phyloP scores from a whole-genome alignment of 2,888 invertebrate genomes.

The Tanytarsus gracilentus region DNA sequence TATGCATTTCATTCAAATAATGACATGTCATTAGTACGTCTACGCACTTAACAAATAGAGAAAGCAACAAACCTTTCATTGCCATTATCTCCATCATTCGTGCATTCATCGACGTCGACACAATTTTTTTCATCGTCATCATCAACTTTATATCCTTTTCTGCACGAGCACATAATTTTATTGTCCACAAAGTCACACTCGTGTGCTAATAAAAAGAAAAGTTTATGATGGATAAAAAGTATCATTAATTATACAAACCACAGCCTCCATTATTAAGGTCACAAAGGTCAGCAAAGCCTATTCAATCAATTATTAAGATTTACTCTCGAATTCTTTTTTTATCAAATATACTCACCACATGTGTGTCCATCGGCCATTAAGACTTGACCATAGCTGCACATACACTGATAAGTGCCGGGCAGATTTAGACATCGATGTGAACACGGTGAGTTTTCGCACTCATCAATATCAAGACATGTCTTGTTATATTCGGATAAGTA shows the following conservation, averaged over 20 bases:
- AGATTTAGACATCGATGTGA: constrained; percentile 45
- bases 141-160: constrained; percentile 46
- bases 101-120: constrained; percentile 47
- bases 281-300: constrained; percentile 48
- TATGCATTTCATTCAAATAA: no score
- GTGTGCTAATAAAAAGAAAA: constrained; percentile 36
- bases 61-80: constrained; percentile 37
- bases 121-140: constrained; percentile 43
- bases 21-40: constrained; percentile 4
- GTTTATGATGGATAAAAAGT: constrained; percentile 18
- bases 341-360: no score
- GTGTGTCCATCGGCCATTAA: constrained; percentile 35
- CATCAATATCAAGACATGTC: constrained; percentile 44
- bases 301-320: no score
- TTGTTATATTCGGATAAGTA: constrained; percentile 35
- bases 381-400: constrained; percentile 36
- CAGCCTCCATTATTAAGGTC: constrained; percentile 41
- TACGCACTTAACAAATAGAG: background rate
- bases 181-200: constrained; percentile 44
- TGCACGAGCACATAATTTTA: constrained; percentile 49
- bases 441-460: constrained; percentile 45
- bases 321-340: no score
- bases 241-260: constrained; percentile 28
- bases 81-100: constrained; percentile 42
- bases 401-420: constrained; percentile 37